Evolutionary conservation across 1,140 invertebrate species (phyloP).

Genomic region (Pinna nobilis): DNA sequence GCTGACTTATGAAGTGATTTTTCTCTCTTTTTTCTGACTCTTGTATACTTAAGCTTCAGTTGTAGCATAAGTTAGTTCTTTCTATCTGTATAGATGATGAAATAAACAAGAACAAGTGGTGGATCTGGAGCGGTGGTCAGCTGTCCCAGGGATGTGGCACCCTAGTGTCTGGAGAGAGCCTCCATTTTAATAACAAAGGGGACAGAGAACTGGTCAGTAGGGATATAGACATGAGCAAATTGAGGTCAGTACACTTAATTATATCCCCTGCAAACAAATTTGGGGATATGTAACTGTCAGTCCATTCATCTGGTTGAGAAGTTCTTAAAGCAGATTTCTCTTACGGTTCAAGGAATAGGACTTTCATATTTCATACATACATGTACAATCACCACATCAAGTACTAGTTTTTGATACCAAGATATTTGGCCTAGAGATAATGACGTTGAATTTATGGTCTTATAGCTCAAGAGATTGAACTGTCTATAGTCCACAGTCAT

Average conservation of each 20-base stretch:
- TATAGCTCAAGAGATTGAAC: no score
- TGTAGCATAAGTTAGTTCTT: not conserved
- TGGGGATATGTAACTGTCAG: no score
- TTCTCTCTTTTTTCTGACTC: not conserved
- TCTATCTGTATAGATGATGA: constrained; percentile 19
- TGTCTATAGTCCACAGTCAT: no score
- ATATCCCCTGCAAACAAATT: no score
- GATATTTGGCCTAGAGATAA: no score
- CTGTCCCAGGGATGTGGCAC: constrained; percentile 64
- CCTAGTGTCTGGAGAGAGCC: constrained; percentile 67
- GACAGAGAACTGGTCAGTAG: constrained; percentile 71
- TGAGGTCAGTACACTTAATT: constrained; percentile 61
- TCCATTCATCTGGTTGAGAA: no score
- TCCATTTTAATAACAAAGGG: constrained; percentile 70
- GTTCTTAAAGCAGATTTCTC: no score
- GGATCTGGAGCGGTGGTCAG: constrained; percentile 63
- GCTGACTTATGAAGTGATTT: not conserved
- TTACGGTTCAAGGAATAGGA: no score
- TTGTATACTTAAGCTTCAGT: not conserved
- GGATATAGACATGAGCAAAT: constrained; percentile 72
- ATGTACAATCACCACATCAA: no score
- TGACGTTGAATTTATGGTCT: no score
- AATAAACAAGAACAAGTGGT: constrained; percentile 62
- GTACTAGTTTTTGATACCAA: no score
- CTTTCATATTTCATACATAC: no score